Evolutionary conservation across 1,140 invertebrate species (phyloP).

Genomic region (Ceratitis capitata): DNA sequence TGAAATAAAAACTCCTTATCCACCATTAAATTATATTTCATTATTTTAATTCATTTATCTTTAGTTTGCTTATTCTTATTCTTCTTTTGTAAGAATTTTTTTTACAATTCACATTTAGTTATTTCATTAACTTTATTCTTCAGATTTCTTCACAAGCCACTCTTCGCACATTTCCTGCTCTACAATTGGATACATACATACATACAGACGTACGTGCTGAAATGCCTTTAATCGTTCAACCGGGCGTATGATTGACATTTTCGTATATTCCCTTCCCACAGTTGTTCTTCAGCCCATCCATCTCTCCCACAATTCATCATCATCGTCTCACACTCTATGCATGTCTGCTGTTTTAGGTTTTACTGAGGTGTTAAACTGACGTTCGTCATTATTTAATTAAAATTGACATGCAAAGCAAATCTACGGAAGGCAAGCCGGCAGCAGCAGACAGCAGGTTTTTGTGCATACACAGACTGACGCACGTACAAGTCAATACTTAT

Average conservation of each 20-base stretch:
- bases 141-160: too few species aligned
- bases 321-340: background rate
- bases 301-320: background rate
- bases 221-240: background rate
- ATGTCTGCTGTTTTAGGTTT: background rate
- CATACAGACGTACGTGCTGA: too few species aligned
- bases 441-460: background rate
- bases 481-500: background rate
- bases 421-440: too few species aligned
- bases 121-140: too few species aligned
- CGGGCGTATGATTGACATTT: background rate
- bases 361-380: background rate
- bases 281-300: background rate
- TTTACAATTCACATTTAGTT: too few species aligned
- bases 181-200: too few species aligned
- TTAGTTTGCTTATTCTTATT: background rate
- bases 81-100: too few species aligned
- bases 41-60: background rate
- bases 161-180: background rate
- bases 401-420: constrained; percentile 13
- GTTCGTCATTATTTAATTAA: background rate
- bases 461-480: background rate
- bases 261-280: background rate
- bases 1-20: too few species aligned
- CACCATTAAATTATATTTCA: too few species aligned